Percentiles rank a stretch among this genome's conserved stretches.
These are phyloP conservation scores for Benitochromis conjunctus DNA, from an alignment of 2,113 vertebrate species.

Conservation along the genomic window DNA sequence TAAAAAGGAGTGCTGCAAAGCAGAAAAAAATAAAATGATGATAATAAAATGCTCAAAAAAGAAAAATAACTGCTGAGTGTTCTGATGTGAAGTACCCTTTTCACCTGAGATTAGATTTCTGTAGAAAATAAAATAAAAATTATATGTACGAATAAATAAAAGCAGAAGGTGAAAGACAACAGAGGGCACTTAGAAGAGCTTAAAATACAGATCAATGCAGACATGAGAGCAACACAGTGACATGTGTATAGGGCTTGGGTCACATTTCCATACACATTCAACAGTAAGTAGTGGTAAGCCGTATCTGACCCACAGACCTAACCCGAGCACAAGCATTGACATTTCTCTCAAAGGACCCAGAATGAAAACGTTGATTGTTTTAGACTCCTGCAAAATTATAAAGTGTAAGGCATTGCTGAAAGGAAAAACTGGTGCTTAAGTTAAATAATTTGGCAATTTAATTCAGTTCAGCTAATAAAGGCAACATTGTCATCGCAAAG, in stretches of 20 bases:
- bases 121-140: slow-evolving; percentile 12
- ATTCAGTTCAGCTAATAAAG: slow-evolving; percentile 2
- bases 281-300: neutral
- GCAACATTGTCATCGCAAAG: slow-evolving; percentile 12
- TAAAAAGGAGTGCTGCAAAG: neutral
- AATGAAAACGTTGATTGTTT: neutral
- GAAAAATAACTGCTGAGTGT: neutral
- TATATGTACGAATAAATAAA: neutral
- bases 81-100: slow-evolving; percentile 27
- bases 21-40: neutral
- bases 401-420: slow-evolving; percentile 10
- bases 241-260: neutral
- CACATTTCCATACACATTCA: neutral
- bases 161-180: neutral
- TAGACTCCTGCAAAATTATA: neutral
- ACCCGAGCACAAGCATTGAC: neutral
- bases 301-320: neutral
- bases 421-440: neutral
- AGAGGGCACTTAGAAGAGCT: slow-evolving; percentile 39
- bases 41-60: neutral
- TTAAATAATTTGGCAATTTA: neutral
- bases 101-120: slow-evolving; percentile 62
- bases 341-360: neutral
- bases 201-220: slow-evolving; percentile 24
- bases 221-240: neutral